Percentiles rank a stretch among this genome's conserved stretches.
Evolutionary conservation across 2,797 vertebrate genomes (phyloP).

Genomic region (Cacajao melanocephalus): DNA sequence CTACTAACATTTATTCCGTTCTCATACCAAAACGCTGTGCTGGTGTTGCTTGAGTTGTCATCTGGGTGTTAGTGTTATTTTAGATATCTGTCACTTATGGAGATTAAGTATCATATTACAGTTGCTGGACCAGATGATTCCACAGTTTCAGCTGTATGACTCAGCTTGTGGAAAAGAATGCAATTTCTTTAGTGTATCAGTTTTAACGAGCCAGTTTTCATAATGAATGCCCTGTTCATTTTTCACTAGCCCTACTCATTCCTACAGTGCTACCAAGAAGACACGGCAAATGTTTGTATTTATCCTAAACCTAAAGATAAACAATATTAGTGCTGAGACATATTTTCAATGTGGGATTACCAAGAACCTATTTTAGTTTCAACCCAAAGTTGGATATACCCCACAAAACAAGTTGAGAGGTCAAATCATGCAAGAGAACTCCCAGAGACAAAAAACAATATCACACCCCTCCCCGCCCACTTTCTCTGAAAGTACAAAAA

Average conservation of each 20-base stretch:
- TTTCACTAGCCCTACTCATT: neutral
- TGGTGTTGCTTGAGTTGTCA: neutral
- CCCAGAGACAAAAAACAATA: neutral
- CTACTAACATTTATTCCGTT: neutral
- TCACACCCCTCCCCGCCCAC: neutral
- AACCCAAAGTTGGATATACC: neutral
- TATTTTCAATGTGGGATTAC: slow-evolving; percentile 36
- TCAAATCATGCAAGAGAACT: slow-evolving; percentile 27
- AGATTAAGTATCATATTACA: slow-evolving; percentile 27
- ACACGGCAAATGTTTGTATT: neutral
- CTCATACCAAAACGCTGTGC: neutral
- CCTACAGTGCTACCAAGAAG: neutral
- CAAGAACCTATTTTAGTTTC: slow-evolving; percentile 18
- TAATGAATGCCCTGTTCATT: neutral
- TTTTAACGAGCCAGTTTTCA: neutral
- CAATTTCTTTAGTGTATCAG: neutral
- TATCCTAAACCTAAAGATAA: neutral
- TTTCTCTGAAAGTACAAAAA: slow-evolving; percentile 4
- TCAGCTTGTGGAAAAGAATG: neutral
- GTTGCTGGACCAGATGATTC: neutral
- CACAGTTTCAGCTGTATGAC: slow-evolving; percentile 19
- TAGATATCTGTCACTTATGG: slow-evolving; percentile 32
- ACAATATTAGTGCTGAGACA: neutral
- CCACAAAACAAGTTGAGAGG: neutral
- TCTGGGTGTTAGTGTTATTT: neutral